Evolutionary conservation across 2,888 invertebrate genomes (phyloP).

Genomic region (Microctonus brassicae): DNA sequence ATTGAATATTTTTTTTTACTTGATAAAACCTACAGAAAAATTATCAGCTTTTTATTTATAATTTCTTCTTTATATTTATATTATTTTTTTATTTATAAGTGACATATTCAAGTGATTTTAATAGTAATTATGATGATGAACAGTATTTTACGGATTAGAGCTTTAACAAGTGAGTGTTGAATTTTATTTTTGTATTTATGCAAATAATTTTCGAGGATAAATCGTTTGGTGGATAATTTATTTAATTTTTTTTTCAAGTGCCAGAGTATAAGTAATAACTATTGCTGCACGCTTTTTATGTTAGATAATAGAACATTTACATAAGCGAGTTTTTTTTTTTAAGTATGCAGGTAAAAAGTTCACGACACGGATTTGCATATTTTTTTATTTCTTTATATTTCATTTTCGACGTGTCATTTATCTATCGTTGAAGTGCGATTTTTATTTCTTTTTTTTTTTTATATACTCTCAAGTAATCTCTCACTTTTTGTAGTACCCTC

Average conservation of each 20-base stretch:
- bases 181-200: background rate
- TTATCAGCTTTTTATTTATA: background rate
- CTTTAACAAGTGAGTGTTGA: slow-evolving; percentile 50
- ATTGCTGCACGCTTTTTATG: too few species aligned
- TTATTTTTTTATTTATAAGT: background rate
- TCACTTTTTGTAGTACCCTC: too few species aligned
- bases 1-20: background rate
- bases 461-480: too few species aligned
- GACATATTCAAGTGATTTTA: slow-evolving; percentile 36
- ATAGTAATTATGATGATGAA: slow-evolving; percentile 54
- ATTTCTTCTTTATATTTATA: background rate
- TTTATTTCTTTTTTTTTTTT: too few species aligned
- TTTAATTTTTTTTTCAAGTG: background rate
- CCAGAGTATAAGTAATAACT: too few species aligned
- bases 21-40: background rate
- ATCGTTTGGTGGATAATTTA: background rate
- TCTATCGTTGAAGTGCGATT: too few species aligned
- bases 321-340: too few species aligned
- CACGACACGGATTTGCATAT: too few species aligned
- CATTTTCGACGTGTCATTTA: too few species aligned
- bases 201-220: background rate
- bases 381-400: too few species aligned
- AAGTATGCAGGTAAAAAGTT: too few species aligned
- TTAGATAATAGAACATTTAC: too few species aligned
- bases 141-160: slow-evolving; percentile 50